phyloP scores from a whole-genome alignment of 1,140 invertebrate species.

The Drosophila murphyi region DNA sequence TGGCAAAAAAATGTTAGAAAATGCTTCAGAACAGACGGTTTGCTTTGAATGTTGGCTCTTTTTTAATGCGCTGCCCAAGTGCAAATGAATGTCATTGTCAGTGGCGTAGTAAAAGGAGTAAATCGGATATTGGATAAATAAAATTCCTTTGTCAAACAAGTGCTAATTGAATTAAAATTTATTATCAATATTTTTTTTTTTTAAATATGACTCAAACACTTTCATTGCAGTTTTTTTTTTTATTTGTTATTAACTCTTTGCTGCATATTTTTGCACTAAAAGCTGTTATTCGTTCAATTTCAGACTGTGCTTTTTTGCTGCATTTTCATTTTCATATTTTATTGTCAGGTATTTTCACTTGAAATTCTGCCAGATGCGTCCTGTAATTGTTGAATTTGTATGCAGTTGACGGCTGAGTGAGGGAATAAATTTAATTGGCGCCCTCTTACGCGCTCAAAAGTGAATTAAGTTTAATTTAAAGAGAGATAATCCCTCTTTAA shows the following conservation, averaged over 20 bases:
- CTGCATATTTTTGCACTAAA: constrained; percentile 6
- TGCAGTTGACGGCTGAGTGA: constrained; percentile 31
- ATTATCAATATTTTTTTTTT: neutral
- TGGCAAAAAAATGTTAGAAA: constrained; percentile 58
- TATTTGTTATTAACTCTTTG: neutral
- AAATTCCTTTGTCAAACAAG: too few species aligned
- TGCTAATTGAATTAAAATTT: too few species aligned
- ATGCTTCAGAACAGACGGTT: constrained; percentile 64
- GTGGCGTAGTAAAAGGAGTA: constrained; percentile 17
- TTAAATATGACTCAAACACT: neutral
- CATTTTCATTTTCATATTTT: constrained; percentile 21
- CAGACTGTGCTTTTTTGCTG: constrained; percentile 38
- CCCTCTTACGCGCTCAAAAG: constrained; percentile 31
- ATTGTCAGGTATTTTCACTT: constrained; percentile 23
- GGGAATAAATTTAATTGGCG: constrained; percentile 52
- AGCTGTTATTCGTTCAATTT: constrained; percentile 36
- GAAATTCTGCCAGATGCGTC: constrained; percentile 52
- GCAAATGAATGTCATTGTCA: constrained; percentile 66
- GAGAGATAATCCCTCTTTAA: constrained; percentile 9
- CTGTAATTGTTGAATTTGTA: constrained; percentile 54
- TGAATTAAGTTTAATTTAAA: constrained; percentile 9
- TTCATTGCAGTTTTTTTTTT: neutral
- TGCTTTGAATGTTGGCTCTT: constrained; percentile 41
- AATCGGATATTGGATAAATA: neutral
- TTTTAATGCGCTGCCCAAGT: constrained; percentile 43